Evolutionary conservation across 2,888 invertebrate species (phyloP), one percentile per base, ranked within the genome.

Genomic region (Drosophila quinaria): DNA sequence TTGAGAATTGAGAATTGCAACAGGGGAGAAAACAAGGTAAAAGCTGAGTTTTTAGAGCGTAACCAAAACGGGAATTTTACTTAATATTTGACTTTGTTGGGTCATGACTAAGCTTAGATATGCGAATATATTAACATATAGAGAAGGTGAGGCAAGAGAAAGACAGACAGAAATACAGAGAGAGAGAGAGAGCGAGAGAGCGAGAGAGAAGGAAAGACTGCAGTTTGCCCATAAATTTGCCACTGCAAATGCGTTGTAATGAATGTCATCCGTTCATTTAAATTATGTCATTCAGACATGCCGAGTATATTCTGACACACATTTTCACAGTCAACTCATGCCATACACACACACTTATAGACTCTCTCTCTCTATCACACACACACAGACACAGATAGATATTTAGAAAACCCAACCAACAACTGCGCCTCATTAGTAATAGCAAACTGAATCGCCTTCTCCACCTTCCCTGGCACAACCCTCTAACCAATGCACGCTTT

Each of bases 191-290:
- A 44, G n/a, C 17, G 44, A 13, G 15, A 29, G 37, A 22, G 44
- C 13, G 19, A 29, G 37, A 17, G 35, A 44, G 51, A 47, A 25
- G 15, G 15, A 19, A 17, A n/a, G 39, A 11, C 33, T 33, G 46
- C 37, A 22, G 46, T 29, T 49, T 63, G 56, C 37, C 51, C 50
- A 58, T 67, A 81, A 79, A 58, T 66, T 76, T 72, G 79, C 69
- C 55, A 70, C 72, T 70, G 66, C 72, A 74, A 86, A 81, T 81
- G 79, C 87, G 70, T 77, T 82, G 80, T 90, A 87, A 87, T 90
- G 90, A 90, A 89, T 90, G 90, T 84, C 87, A 87, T 87, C 90
- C 87, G 87, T 90, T 87, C 82, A 87, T 89, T 90, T 84, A 87
- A 89, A 89, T 87, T 87, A 87, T 87, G 90, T 89, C 86, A 87